Base-by-base conservation (phyloP, 1,140 invertebrate genomes). In the Habropoda laboriosa region DNA sequence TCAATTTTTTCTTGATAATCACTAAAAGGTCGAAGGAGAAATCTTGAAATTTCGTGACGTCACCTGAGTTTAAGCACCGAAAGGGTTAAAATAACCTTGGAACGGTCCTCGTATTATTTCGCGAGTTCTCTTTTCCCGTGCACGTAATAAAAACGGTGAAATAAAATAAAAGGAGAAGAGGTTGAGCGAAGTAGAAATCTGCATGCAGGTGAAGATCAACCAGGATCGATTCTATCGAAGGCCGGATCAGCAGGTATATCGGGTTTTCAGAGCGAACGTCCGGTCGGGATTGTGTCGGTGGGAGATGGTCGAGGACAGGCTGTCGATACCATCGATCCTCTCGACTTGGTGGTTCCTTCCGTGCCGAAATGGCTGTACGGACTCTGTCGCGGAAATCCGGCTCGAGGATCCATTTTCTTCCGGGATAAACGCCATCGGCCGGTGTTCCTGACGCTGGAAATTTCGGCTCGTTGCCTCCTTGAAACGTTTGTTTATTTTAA, bases 281-380 rank as follows among this genome's bases (percentile, higher is more conserved):
- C 75, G 75, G 55, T 51, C 18, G 42, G 42, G 55, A 78, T 78
- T 70, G 75, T 78, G 51, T 70, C 67, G 55, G 40, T n/a, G 12
- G 30, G 27, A 57, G 42, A 71, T 45, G 55, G 55, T 18, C 55
- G 75, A 61, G 75, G 75, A 78, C 75, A 78, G 67, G 66, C 75
- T 78, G 75, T 78, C 75, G 75, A 78, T 78, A 78, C 55, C 75
- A 78, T 78, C 75, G 75, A 78, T 71, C 75, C 67, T 32, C 66
- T 60, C 66, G 42, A 78, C 66, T 78, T 70, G 55, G 75, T 49
- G 75, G 75, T 78, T 78, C 75, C 75, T 78, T 78, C 75, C 75
- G 75, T 10, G 53, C 8, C 53, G 55, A 78, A 78, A 78, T 60
- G 35, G 75, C 24, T 60, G 67, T 35, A 30, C 55, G 32, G 75